Percentiles rank a stretch among this genome's conserved stretches.
These are phyloP conservation scores for Lasioglossum oenotherae DNA, from an alignment of 2,888 invertebrate genomes.

Conservation along the genomic window DNA sequence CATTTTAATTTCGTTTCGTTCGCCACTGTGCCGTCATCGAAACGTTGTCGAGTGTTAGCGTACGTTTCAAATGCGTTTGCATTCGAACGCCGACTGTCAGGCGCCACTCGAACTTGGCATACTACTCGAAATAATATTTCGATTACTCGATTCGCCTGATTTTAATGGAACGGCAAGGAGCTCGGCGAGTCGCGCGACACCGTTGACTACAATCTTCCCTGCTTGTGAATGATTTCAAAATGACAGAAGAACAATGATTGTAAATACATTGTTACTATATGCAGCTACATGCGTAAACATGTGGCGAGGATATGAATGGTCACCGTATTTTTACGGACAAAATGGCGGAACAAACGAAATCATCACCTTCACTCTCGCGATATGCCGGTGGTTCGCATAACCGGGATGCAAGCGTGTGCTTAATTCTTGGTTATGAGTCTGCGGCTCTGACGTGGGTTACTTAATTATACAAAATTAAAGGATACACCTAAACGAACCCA, in stretches of 20 bases:
- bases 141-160: neutral
- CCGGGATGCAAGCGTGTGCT: neutral
- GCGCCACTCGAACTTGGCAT: neutral
- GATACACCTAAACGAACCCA: slow-evolving; percentile 17
- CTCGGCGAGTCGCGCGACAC: neutral
- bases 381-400: neutral
- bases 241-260: no score
- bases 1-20: neutral
- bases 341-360: neutral
- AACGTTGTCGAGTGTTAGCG: neutral
- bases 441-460: slow-evolving; percentile 19
- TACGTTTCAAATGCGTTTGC: neutral
- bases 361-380: neutral
- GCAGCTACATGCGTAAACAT: neutral
- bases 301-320: neutral
- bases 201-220: neutral
- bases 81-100: neutral
- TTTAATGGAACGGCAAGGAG: neutral
- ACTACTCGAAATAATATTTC: neutral
- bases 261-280: neutral
- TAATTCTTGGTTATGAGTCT: slow-evolving; percentile 25
- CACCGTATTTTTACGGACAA: neutral
- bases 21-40: neutral
- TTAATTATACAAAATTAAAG: slow-evolving; percentile 33
- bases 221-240: neutral